Conservation (phyloP, 2,797 vertebrate genomes). For the Rhinophrynus dorsalis region DNA sequence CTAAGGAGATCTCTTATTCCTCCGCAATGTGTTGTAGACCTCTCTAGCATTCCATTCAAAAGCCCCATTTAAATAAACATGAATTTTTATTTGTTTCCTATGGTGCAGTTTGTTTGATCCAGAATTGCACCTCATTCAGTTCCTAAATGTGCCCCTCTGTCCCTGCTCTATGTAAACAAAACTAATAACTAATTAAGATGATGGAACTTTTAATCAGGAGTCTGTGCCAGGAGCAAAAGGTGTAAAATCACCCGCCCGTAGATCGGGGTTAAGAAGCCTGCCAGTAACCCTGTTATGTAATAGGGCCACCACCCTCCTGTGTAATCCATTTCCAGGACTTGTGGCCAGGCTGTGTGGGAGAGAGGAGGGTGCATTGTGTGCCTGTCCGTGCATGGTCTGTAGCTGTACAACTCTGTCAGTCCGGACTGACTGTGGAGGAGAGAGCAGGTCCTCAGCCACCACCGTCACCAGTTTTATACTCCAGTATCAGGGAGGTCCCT, state of each 20-base stretch:
- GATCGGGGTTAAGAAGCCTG: constrained; percentile 6
- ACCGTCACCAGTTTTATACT: not conserved
- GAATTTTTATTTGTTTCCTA: no score
- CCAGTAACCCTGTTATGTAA: constrained; percentile 31
- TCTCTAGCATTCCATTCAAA: no score
- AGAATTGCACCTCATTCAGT: no score
- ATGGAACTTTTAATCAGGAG: no score
- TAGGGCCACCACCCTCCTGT: constrained; percentile 20
- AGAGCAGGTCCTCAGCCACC: not conserved
- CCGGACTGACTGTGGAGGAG: not conserved
- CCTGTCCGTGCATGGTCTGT: not conserved
- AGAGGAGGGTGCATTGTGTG: constrained; percentile 2
- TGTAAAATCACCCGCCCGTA: not conserved
- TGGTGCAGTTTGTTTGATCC: no score
- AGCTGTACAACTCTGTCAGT: not conserved
- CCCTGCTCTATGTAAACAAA: no score
- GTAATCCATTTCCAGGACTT: constrained; percentile 43
- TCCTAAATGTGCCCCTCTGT: no score
- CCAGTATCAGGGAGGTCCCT: not conserved
- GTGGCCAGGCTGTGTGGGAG: not conserved
- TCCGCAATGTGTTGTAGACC: no score
- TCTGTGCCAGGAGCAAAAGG: no score
- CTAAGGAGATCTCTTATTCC: no score
- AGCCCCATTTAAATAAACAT: no score
- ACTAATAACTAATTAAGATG: no score